Base-by-base conservation (phyloP, 2,888 invertebrate genomes). In the Platycnemis pennipes region DNA sequence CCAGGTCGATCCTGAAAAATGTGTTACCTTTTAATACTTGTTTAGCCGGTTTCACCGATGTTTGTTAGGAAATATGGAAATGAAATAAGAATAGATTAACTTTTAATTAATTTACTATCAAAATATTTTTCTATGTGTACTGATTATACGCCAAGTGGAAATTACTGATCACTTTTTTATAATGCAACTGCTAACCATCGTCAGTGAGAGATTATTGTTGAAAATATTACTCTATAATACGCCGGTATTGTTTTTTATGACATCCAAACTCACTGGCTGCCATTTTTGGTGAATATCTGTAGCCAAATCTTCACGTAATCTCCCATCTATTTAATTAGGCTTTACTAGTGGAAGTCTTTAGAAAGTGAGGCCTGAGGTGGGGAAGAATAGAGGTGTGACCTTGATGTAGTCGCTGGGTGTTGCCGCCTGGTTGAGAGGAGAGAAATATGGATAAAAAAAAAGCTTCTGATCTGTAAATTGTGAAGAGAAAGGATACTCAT, bases 261-360 rank as follows among this genome's bases (percentile, higher is more conserved):
- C n/a, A 89, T 53, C 56, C 56, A 22, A 53, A 69, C 91, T 91
- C 19, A 63, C 63, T 69, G n/a, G 91, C 44, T 13, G 31, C 63
- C 91, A 91, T 89, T 89, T 89, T 89, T 89, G n/a, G 19, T 69
- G 63, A 44, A 91, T 91, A 91, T 91, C 63, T 63, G 45, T 91
- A 63, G n/a, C 63, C 69, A 91, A 91, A 63, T 91, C 69, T 91
- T 91, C 42, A 44, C 63, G 45, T 91, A 91, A 91, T 91, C 63
- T 56, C 45, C 91, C 42, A 91, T 69, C 91, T 69, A 42, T 69
- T 69, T 44, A 4, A 42, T 42, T 26, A 69, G n/a, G 3, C 63
- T 91, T 91, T 91, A 44, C 26, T 16, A 31, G 37, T 37, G 31
- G n/a, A 77, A 16, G 31, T 37, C 45, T 56, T 63, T n/a, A 13